Percentiles rank a stretch among this genome's conserved stretches.
Conservation (phyloP, 2,888 invertebrate species). For the Anthophora plumipes region DNA sequence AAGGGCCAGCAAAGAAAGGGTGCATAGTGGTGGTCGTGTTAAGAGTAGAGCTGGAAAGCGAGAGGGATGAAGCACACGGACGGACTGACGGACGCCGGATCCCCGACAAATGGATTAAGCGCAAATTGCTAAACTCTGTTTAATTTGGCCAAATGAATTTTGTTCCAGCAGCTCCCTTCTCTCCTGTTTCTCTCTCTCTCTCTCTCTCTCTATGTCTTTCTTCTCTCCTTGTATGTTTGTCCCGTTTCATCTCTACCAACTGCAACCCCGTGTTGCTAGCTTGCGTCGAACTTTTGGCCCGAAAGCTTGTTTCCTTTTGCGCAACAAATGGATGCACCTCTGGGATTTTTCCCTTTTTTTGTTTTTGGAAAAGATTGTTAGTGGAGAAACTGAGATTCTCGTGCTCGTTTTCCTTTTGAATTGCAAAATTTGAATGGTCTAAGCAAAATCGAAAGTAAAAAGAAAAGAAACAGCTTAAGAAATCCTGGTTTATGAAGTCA, state of each 20-base stretch:
- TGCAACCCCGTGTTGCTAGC: not conserved
- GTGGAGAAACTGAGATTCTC: too few relatives aligned
- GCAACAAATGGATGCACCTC: not conserved
- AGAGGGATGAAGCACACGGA: slow-evolving; percentile 55
- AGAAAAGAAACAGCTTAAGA: too few relatives aligned
- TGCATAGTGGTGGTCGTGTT: slow-evolving; percentile 50
- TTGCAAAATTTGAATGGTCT: too few relatives aligned
- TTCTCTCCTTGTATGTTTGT: slow-evolving; percentile 4
- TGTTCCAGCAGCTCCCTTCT: slow-evolving; percentile 70
- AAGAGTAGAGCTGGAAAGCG: slow-evolving; percentile 40
- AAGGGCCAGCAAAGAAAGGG: slow-evolving; percentile 56
- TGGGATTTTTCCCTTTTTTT: too few relatives aligned
- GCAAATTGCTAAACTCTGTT: slow-evolving; percentile 83
- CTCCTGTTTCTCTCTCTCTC: slow-evolving; percentile 8
- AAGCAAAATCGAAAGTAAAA: too few relatives aligned
- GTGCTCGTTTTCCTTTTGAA: too few relatives aligned
- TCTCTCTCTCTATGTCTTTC: not conserved
- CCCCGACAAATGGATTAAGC: slow-evolving; percentile 82
- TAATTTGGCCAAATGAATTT: slow-evolving; percentile 83
- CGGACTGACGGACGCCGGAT: slow-evolving; percentile 73
- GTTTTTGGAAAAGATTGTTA: slow-evolving; percentile 21
- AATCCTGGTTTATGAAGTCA: too few relatives aligned
- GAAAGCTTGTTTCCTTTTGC: slow-evolving; percentile 71
- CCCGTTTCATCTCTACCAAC: slow-evolving; percentile 12
- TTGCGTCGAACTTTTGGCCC: slow-evolving; percentile 24